These are phyloP conservation scores for Caenorhabditis angaria DNA, from an alignment of 2,888 invertebrate genomes.

Conservation along the genomic window DNA sequence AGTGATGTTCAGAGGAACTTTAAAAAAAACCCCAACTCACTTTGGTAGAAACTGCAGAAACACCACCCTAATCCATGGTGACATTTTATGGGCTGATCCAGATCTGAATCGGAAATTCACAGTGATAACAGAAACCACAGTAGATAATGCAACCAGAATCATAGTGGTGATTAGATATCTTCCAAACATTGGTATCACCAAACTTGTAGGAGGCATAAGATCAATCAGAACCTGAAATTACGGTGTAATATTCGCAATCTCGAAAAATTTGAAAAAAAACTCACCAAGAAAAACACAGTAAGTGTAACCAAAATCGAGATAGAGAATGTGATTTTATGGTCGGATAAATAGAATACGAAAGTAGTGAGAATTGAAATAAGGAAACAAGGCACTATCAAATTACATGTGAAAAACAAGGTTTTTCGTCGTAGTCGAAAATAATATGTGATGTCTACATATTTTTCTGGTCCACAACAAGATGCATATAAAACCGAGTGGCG, in stretches of 20 bases:
- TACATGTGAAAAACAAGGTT: constrained; percentile 71
- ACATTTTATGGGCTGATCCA: constrained; percentile 71
- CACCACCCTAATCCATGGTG: constrained; percentile 69
- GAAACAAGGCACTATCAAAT: constrained; percentile 72
- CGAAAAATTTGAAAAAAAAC: constrained; percentile 21
- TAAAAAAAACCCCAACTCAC: constrained; percentile 32
- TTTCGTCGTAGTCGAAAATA: constrained; percentile 69
- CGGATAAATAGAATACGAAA: constrained; percentile 72
- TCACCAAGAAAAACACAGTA: constrained; percentile 72
- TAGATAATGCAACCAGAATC: constrained; percentile 70
- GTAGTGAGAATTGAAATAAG: constrained; percentile 72
- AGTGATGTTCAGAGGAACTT: not conserved
- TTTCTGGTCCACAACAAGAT: constrained; percentile 72
- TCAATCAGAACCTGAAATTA: constrained; percentile 66
- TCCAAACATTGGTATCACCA: constrained; percentile 73
- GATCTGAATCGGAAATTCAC: constrained; percentile 71
- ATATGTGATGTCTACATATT: constrained; percentile 72
- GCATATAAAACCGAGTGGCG: constrained; percentile 71
- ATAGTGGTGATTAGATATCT: constrained; percentile 72
- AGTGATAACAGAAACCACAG: constrained; percentile 65
- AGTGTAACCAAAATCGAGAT: constrained; percentile 72
- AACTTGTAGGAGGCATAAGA: constrained; percentile 71
- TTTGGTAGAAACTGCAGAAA: constrained; percentile 69
- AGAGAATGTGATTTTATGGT: constrained; percentile 73
- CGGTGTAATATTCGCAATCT: not conserved